A percentile compares a stretch with the other conserved stretches of the same genome.
phyloP scores from a whole-genome alignment of 2,797 vertebrate genomes.

The Microcaecilia unicolor region DNA sequence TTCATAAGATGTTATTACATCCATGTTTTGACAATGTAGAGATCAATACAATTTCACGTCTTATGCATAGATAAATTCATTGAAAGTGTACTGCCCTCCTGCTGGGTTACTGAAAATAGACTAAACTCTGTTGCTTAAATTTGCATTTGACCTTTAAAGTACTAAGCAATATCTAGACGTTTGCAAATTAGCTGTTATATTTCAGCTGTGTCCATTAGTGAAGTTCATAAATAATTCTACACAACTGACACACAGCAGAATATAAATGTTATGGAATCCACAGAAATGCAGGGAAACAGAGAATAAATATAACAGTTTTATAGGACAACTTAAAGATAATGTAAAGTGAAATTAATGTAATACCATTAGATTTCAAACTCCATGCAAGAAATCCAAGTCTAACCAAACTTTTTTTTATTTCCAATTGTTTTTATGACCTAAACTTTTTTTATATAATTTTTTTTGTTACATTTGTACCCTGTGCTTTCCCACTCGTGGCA shows the following conservation, averaged over 20 bases:
- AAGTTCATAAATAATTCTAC: neutral
- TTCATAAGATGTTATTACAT: neutral
- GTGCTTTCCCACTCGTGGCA: too few species aligned
- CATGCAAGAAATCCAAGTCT: too few species aligned
- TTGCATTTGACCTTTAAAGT: neutral
- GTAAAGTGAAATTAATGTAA: neutral
- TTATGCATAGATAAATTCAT: conserved; percentile 5
- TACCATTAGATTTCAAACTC: too few species aligned
- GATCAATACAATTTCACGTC: conserved; percentile 1
- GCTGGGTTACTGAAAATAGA: neutral
- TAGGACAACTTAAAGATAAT: neutral
- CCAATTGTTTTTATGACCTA: too few species aligned
- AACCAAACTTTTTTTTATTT: too few species aligned
- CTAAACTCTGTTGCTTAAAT: neutral
- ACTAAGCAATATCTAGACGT: neutral
- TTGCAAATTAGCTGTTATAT: neutral
- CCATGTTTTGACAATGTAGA: conserved; percentile 4
- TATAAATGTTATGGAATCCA: neutral
- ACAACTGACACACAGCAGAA: neutral
- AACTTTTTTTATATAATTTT: too few species aligned
- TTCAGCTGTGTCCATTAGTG: neutral
- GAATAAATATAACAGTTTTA: neutral
- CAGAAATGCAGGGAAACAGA: neutral
- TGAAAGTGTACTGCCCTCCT: neutral
- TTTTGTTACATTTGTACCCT: too few species aligned